These are phyloP conservation scores for Poecilia velifera DNA, from an alignment of 2,797 vertebrate species.

Conservation along the genomic window DNA sequence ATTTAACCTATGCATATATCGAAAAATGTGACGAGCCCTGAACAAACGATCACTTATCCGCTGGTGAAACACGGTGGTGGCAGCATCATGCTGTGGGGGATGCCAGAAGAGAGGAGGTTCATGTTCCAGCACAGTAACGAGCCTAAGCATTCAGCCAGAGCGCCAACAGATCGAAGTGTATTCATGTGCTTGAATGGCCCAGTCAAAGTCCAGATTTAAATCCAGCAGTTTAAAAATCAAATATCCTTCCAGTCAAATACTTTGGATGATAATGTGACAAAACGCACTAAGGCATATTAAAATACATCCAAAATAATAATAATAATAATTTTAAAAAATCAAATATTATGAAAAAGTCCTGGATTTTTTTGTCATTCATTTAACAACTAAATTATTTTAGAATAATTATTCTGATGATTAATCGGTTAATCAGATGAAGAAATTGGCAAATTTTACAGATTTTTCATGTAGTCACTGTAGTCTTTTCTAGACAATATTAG, in stretches of 20 bases:
- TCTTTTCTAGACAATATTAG: no score
- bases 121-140: not conserved
- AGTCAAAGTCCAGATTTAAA: not conserved
- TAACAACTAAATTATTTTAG: not conserved
- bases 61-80: not conserved
- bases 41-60: not conserved
- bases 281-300: not conserved
- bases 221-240: not conserved
- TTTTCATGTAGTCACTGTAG: no score
- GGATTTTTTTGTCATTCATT: not conserved
- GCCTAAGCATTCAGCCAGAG: not conserved
- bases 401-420: no score
- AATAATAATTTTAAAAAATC: not conserved
- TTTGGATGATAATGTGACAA: not conserved
- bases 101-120: not conserved
- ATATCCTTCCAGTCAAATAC: not conserved
- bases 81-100: not conserved
- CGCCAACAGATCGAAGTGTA: not conserved
- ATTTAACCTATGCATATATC: not conserved
- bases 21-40: not conserved
- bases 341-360: not conserved
- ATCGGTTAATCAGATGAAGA: no score
- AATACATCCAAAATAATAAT: not conserved
- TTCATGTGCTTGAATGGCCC: not conserved
- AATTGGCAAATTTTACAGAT: no score